A percentile compares a stretch with the other conserved stretches of the same genome.
These are phyloP conservation scores for Nothobranchius kuhntae DNA, from an alignment of 2,113 vertebrate genomes.

Conservation along the genomic window DNA sequence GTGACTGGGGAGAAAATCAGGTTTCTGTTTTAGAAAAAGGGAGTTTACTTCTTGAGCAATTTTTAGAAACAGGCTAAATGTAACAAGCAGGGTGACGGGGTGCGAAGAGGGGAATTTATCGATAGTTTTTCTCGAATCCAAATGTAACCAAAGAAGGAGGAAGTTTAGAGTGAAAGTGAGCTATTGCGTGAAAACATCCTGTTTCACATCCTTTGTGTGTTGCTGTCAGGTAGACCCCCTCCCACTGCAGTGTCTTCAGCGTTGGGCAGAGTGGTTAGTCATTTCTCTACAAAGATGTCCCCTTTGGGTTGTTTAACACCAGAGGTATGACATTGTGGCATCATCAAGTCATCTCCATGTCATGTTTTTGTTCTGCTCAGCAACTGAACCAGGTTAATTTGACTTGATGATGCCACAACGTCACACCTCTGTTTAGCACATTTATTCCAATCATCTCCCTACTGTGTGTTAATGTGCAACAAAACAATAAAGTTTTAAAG, in stretches of 20 bases:
- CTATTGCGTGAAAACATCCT: neutral
- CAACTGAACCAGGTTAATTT: no score
- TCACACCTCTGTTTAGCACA: neutral
- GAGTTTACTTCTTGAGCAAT: neutral
- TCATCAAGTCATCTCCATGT: no score
- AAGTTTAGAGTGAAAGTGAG: neutral
- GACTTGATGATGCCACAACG: no score
- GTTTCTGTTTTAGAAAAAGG: slow-evolving; percentile 17
- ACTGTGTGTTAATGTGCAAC: neutral
- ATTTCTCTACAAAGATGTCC: neutral
- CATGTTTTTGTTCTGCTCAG: no score
- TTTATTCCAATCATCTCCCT: neutral
- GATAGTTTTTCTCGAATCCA: neutral
- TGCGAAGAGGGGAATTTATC: neutral
- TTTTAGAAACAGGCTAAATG: slow-evolving; percentile 18
- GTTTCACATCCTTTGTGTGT: slow-evolving; percentile 5
- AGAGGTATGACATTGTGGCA: no score
- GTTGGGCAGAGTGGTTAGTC: neutral
- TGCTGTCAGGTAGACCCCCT: slow-evolving; percentile 8
- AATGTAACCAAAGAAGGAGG: neutral
- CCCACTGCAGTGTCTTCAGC: slow-evolving; percentile 1
- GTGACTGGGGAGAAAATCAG: neutral
- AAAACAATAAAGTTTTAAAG: neutral
- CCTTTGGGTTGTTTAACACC: neutral
- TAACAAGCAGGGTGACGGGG: neutral